These are phyloP conservation scores for Acleris cristana DNA, from an alignment of 2,888 invertebrate species.

Conservation along the genomic window DNA sequence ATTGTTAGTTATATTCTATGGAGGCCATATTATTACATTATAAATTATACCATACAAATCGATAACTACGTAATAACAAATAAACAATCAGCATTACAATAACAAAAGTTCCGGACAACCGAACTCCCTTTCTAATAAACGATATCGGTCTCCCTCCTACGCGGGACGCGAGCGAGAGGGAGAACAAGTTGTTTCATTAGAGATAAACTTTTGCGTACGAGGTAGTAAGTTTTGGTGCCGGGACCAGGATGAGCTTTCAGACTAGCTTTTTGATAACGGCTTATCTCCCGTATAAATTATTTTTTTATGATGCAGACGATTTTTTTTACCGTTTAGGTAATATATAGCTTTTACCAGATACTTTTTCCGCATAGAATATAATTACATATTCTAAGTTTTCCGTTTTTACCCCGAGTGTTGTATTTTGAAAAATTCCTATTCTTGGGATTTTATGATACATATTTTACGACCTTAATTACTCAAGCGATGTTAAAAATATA, in stretches of 20 bases:
- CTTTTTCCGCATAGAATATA: no score
- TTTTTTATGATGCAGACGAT: neutral
- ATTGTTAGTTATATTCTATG: no score
- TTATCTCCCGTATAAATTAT: neutral
- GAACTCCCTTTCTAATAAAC: slow-evolving; percentile 15
- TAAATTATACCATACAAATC: neutral
- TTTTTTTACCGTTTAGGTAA: no score
- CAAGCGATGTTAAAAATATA: no score
- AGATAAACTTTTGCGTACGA: slow-evolving; percentile 18
- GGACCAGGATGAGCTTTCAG: neutral
- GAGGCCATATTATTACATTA: neutral
- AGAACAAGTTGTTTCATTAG: slow-evolving; percentile 20
- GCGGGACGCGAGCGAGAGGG: slow-evolving; percentile 3
- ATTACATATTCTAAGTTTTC: no score
- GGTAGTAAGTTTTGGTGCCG: slow-evolving; percentile 16
- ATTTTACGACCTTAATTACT: no score
- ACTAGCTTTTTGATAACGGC: neutral
- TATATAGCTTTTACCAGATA: no score
- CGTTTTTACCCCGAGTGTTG: no score
- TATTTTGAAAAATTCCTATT: no score
- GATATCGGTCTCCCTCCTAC: slow-evolving; percentile 17
- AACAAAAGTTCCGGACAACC: slow-evolving; percentile 5
- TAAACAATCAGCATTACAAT: slow-evolving; percentile 1
- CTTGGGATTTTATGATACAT: no score
- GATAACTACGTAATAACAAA: neutral